phyloP scores from a whole-genome alignment of 2,113 vertebrate genomes.

The Rhabdomys dilectus region DNA sequence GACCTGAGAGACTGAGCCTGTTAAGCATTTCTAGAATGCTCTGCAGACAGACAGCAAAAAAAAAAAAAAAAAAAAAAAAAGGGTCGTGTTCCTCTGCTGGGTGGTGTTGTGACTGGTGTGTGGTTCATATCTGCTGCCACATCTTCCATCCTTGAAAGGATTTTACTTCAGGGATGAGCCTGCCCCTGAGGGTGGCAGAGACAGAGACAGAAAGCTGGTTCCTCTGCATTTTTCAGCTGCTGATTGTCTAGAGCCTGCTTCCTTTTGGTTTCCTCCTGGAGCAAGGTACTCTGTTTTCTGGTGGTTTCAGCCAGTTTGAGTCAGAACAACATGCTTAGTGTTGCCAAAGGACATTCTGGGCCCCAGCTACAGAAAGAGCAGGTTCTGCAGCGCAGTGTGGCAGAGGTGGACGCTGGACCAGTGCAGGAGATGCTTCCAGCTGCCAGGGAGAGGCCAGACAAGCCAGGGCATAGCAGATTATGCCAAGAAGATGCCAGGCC shows the following conservation, averaged over 20 bases:
- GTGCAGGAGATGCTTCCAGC: neutral
- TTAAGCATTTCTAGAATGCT: neutral
- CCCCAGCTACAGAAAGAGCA: neutral
- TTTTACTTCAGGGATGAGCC: neutral
- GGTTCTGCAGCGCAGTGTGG: neutral
- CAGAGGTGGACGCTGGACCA: neutral
- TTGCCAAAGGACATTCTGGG: neutral
- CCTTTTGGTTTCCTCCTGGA: neutral
- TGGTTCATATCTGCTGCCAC: neutral
- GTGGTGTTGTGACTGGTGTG: neutral
- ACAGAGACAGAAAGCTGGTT: neutral
- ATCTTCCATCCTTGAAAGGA: neutral
- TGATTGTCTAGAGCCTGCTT: neutral
- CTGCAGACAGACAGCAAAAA: neutral
- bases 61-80: too few relatives aligned
- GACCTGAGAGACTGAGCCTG: too few relatives aligned
- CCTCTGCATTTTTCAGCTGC: neutral
- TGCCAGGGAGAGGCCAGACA: neutral
- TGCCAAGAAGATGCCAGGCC: neutral
- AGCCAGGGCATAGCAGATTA: neutral
- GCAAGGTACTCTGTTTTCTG: neutral
- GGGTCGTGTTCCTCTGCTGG: neutral
- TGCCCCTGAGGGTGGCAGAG: neutral
- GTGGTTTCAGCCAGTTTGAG: neutral
- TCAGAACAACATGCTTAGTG: neutral